A percentile compares a stretch with the other conserved stretches of the same genome.
These are phyloP conservation scores for Phoxinus phoxinus DNA, from an alignment of 2,113 vertebrate genomes.

Conservation along the genomic window DNA sequence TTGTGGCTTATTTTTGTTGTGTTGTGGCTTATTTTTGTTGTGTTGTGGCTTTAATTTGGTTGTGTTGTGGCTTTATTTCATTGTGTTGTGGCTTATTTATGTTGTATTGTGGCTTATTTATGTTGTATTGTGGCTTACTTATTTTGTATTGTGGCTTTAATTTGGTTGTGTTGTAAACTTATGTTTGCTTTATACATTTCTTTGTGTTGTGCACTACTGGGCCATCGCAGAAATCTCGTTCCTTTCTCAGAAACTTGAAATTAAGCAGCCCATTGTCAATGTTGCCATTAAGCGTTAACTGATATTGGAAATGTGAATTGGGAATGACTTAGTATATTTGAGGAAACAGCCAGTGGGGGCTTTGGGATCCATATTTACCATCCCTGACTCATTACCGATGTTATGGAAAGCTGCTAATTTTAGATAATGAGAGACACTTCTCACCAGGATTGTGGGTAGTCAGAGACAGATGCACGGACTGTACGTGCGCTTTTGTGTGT, in stretches of 20 bases:
- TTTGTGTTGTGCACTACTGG: too few species aligned
- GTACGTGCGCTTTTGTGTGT: conserved; percentile 49
- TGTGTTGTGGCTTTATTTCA: too few species aligned
- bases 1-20: too few species aligned
- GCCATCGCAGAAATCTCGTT: neutral
- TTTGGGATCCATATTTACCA: conserved; percentile 67
- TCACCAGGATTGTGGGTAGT: conserved; percentile 67
- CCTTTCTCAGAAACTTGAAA: neutral
- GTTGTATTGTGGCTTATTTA: too few species aligned
- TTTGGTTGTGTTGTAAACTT: too few species aligned
- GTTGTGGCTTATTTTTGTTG: too few species aligned
- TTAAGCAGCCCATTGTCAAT: neutral
- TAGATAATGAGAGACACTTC: conserved; percentile 71
- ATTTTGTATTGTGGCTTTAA: too few species aligned
- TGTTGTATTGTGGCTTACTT: too few species aligned
- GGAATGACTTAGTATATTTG: conserved; percentile 71
- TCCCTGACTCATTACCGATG: conserved; percentile 70
- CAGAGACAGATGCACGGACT: conserved; percentile 73
- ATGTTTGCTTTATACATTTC: too few species aligned
- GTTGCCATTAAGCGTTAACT: neutral
- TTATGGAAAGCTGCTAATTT: conserved; percentile 72
- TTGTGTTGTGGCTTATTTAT: too few species aligned
- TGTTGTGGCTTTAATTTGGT: too few species aligned
- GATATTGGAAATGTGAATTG: conserved; percentile 59
- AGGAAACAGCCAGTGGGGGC: conserved; percentile 73